Evolutionary conservation across 2,888 invertebrate genomes (phyloP), one percentile per base, ranked within the genome.

Genomic region (Dorcus parallelipipedus): DNA sequence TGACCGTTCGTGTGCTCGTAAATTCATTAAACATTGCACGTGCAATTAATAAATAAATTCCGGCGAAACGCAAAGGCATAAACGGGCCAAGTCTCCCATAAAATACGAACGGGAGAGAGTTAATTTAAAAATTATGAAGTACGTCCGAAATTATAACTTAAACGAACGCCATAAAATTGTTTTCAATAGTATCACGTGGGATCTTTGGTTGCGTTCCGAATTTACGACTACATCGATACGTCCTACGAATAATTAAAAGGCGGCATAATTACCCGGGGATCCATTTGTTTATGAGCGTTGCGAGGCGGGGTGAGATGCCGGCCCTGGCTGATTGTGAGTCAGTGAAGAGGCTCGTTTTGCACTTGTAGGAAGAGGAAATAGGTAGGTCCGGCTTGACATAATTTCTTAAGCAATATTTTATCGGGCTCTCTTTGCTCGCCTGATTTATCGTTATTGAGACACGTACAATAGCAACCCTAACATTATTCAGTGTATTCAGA

Each of bases 321-420:
- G 17, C 48, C 39, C 33, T 33, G 47, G 26, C 26, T 33, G 26
- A 7, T 20, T 43, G 52, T 49, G 59, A 63, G 41, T 58, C 49
- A 57, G 61, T 63, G 62, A 60, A 54, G 61, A 60, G 62, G 59
- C 55, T 58, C 56, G 58, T 52, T 59, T 59, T 54, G 52, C 59
- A 56, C 59, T 64, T 64, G 64, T 64, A 62, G 64, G 64, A 63
- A 61, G 64, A 64, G 64, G 64, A 64, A 64, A 62, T 63, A 61
- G 56, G 60, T 56, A 60, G 65, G 65, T 52, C 56, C 52, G 47
- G 57, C 60, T 62, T 64, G 65, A 62, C 65, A 65, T 65, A 65
- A 63, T 62, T 64, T 60, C 64, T 65, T 59, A 48, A 56, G 57
- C 54, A 58, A 59, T 53, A 59, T 59, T 63, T 63, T 63, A 63